These are phyloP conservation scores for Onychostoma macrolepis DNA, from an alignment of 2,113 vertebrate genomes.

Conservation along the genomic window DNA sequence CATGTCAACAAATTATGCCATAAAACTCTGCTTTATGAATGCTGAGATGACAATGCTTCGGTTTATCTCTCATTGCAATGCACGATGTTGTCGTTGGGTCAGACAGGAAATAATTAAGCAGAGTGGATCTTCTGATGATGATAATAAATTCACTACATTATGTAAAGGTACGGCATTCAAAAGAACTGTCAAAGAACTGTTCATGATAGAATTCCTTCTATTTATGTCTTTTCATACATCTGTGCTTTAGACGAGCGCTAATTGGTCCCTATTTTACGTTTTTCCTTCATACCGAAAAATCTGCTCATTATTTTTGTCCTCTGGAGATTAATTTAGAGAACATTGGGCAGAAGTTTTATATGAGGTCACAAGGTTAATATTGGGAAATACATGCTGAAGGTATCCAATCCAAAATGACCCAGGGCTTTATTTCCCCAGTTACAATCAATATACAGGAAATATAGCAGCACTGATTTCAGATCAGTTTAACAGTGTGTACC, in stretches of 20 bases:
- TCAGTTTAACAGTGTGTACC: too few relatives aligned
- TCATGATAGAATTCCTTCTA: not conserved
- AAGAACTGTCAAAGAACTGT: not conserved
- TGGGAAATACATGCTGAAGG: conserved; percentile 37
- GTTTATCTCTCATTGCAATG: not conserved
- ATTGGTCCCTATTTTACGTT: conserved; percentile 51
- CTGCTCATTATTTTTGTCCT: conserved; percentile 60
- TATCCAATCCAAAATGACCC: not conserved
- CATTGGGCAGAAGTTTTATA: conserved; percentile 27
- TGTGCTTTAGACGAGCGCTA: conserved; percentile 29
- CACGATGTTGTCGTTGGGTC: not conserved
- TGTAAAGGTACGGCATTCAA: not conserved
- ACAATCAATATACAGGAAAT: not conserved
- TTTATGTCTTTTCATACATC: conserved; percentile 30
- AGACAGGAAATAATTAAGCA: not conserved
- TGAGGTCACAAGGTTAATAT: conserved; percentile 51
- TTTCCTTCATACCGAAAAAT: conserved; percentile 45
- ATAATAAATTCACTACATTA: not conserved
- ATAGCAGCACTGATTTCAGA: not conserved
- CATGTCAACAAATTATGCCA: conserved; percentile 35
- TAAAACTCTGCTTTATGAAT: conserved; percentile 9
- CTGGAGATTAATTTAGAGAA: conserved; percentile 35
- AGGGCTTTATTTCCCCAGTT: not conserved
- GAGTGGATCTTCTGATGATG: not conserved
- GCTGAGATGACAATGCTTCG: conserved; percentile 14